These are phyloP conservation scores for Atrichornis clamosus DNA, from an alignment of 2,113 vertebrate genomes.

Conservation along the genomic window DNA sequence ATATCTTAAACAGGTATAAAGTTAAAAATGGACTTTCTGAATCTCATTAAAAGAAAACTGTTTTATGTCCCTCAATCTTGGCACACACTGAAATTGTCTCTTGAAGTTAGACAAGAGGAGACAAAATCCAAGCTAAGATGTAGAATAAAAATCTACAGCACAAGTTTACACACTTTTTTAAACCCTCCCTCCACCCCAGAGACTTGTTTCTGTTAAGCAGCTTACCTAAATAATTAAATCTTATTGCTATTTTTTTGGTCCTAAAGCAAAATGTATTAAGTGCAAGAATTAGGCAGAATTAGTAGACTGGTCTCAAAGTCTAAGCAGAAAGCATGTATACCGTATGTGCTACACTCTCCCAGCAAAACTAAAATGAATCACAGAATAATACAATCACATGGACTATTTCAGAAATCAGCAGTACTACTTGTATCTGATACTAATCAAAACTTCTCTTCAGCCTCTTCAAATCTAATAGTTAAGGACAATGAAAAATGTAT, in stretches of 20 bases:
- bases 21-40: background rate
- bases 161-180: background rate
- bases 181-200: fast-evolving
- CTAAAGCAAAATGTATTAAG: background rate
- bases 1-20: background rate
- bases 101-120: background rate
- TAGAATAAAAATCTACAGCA: background rate
- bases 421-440: background rate
- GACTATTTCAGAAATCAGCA: background rate
- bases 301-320: background rate
- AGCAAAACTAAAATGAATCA: background rate
- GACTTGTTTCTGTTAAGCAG: background rate
- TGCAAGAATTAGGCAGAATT: background rate
- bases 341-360: background rate
- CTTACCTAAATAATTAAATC: background rate
- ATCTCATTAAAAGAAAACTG: background rate
- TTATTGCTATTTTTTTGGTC: background rate
- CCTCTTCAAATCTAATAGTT: background rate
- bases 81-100: background rate
- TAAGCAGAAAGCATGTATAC: background rate
- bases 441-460: background rate
- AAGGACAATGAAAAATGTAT: background rate
- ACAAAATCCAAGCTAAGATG: background rate
- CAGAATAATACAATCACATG: background rate
- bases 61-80: fast-evolving